phyloP scores from a whole-genome alignment of 1,140 invertebrate genomes.

The Orius laevigatus region DNA sequence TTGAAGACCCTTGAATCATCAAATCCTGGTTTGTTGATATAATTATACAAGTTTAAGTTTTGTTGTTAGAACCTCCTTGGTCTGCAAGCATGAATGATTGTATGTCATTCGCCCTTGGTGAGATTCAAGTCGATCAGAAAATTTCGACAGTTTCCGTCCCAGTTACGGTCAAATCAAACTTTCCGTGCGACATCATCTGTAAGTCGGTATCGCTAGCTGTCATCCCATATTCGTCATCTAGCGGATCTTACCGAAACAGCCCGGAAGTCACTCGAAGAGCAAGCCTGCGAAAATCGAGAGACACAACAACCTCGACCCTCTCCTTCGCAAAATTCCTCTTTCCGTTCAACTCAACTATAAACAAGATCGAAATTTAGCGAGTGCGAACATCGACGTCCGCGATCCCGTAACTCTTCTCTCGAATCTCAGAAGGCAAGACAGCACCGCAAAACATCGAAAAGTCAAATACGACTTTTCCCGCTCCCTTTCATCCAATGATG shows the following conservation, averaged over 20 bases:
- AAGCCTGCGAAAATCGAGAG: background rate
- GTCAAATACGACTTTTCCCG: constrained; percentile 42
- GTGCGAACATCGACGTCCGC: constrained; percentile 40
- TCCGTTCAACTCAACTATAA: constrained; percentile 56
- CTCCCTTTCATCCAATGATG: constrained; percentile 35
- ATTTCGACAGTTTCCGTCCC: constrained; percentile 9
- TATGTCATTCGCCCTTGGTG: constrained; percentile 13
- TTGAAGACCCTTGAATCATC: constrained; percentile 11
- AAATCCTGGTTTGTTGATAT: constrained; percentile 14
- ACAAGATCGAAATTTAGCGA: constrained; percentile 56
- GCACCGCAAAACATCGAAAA: constrained; percentile 23
- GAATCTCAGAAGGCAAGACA: constrained; percentile 26
- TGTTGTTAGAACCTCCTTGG: constrained; percentile 18
- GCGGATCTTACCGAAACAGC: background rate
- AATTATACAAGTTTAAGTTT: background rate
- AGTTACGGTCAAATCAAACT: constrained; percentile 1
- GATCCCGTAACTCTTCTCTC: too few relatives aligned
- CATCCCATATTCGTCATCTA: background rate
- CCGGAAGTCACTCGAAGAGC: background rate
- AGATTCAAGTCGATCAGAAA: constrained; percentile 14
- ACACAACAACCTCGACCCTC: constrained; percentile 7
- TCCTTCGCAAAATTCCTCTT: constrained; percentile 41
- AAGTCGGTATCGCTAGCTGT: constrained; percentile 9
- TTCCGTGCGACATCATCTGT: constrained; percentile 2
- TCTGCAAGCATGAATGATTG: constrained; percentile 14